Conservation (phyloP, 2,888 invertebrate genomes). For the Sylvicola cinctus region DNA sequence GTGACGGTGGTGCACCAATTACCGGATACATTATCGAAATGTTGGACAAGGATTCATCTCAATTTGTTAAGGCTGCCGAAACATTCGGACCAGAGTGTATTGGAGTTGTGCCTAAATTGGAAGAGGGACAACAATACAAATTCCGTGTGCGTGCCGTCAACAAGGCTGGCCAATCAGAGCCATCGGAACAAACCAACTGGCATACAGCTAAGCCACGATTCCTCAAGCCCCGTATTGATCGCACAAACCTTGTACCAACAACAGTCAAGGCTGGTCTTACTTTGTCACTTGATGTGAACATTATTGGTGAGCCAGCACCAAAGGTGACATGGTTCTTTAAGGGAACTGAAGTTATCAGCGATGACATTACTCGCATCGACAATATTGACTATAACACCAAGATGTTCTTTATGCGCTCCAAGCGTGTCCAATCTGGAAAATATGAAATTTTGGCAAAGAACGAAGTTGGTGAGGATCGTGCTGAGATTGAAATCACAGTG, state of each 20-base stretch:
- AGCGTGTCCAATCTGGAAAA: constrained; percentile 63
- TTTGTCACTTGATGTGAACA: constrained; percentile 67
- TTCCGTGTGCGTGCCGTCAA: constrained; percentile 88
- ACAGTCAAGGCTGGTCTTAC: constrained; percentile 76
- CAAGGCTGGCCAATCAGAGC: constrained; percentile 83
- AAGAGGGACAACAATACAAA: constrained; percentile 89
- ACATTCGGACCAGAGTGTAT: constrained; percentile 64
- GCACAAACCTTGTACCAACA: constrained; percentile 67
- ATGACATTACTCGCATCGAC: constrained; percentile 44
- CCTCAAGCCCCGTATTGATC: constrained; percentile 84
- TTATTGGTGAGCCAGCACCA: constrained; percentile 87
- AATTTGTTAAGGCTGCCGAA: constrained; percentile 70
- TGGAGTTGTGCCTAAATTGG: constrained; percentile 73
- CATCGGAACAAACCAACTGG: constrained; percentile 80
- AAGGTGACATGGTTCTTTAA: constrained; percentile 76
- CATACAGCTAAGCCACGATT: constrained; percentile 76
- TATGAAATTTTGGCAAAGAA: constrained; percentile 82
- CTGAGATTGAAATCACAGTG: constrained; percentile 75
- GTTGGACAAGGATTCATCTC: constrained; percentile 70
- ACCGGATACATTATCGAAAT: constrained; percentile 83
- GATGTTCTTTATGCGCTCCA: constrained; percentile 64
- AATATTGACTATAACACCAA: constrained; percentile 81
- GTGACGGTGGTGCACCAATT: constrained; percentile 86
- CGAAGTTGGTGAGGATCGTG: constrained; percentile 79
- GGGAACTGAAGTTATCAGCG: constrained; percentile 39